Evolutionary conservation across 1,140 invertebrate genomes (phyloP).

Genomic region (Drosophila funebris): DNA sequence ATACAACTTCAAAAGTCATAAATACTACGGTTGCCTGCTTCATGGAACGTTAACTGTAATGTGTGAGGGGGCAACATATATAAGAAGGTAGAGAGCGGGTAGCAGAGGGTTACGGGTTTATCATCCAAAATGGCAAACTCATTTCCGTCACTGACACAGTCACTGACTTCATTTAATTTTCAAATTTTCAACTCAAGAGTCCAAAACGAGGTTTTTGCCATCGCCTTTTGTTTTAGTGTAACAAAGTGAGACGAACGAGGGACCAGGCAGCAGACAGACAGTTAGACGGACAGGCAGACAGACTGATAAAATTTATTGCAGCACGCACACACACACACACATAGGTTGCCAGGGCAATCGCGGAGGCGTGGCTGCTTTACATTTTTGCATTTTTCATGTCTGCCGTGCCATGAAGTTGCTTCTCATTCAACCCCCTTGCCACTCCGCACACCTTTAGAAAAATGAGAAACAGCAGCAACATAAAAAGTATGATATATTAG

Average conservation of each 20-base stretch:
- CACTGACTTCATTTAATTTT: constrained; percentile 77
- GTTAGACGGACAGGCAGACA: not conserved
- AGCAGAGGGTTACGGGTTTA: not conserved
- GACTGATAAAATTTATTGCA: constrained; percentile 56
- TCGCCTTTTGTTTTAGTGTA: constrained; percentile 68
- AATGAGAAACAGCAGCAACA: constrained; percentile 28
- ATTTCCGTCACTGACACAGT: constrained; percentile 76
- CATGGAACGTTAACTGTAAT: constrained; percentile 71
- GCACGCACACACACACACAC: constrained; percentile 30
- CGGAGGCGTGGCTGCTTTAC: constrained; percentile 58
- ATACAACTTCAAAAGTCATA: constrained; percentile 73
- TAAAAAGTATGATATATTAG: constrained; percentile 75
- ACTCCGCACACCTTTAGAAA: not conserved
- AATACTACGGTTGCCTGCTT: constrained; percentile 65
- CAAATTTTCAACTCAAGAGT: constrained; percentile 76
- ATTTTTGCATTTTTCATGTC: constrained; percentile 76
- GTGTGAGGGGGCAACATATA: constrained; percentile 1
- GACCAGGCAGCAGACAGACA: constrained; percentile 9
- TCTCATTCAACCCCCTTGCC: not conserved
- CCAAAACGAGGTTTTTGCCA: constrained; percentile 64
- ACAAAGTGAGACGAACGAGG: constrained; percentile 63
- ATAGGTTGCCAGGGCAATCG: constrained; percentile 45
- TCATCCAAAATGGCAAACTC: constrained; percentile 63
- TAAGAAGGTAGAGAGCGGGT: not conserved
- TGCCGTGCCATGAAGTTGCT: constrained; percentile 62